A percentile compares a stretch with the other conserved stretches of the same genome.
phyloP scores from a whole-genome alignment of 2,113 vertebrate species.

The Rallus limicola region DNA sequence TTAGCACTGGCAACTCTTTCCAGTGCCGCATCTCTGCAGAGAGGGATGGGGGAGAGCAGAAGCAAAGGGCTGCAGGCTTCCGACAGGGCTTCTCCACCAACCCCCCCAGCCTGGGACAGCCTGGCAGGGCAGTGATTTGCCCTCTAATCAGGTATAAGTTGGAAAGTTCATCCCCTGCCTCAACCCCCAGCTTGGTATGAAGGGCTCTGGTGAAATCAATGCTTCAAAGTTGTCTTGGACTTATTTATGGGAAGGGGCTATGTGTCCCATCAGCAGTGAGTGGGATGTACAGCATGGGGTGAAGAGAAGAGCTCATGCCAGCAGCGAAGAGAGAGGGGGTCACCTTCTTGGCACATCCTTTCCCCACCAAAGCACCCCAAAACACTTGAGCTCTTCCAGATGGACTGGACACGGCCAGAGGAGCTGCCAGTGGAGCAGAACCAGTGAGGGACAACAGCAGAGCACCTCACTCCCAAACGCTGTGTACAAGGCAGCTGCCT shows the following conservation, averaged over 20 bases:
- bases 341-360: neutral
- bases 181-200: neutral
- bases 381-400: neutral
- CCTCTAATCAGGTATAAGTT: neutral
- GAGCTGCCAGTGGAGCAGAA: neutral
- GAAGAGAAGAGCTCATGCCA: neutral
- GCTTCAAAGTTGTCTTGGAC: neutral
- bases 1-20: neutral
- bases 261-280: neutral
- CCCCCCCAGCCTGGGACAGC: neutral
- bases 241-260: neutral
- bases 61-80: neutral
- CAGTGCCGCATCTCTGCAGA: neutral
- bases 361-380: neutral
- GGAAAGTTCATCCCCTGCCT: neutral
- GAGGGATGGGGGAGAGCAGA: neutral
- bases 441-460: neutral
- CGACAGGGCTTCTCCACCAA: neutral
- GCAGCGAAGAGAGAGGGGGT: too few relatives aligned
- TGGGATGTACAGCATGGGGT: accelerated
- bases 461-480: neutral
- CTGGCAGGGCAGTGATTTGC: neutral
- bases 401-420: accelerated
- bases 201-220: conserved; percentile 4
- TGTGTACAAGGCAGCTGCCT: neutral